Evolutionary conservation across 2,888 invertebrate genomes (phyloP).

Genomic region (Drosophila buzzatii): DNA sequence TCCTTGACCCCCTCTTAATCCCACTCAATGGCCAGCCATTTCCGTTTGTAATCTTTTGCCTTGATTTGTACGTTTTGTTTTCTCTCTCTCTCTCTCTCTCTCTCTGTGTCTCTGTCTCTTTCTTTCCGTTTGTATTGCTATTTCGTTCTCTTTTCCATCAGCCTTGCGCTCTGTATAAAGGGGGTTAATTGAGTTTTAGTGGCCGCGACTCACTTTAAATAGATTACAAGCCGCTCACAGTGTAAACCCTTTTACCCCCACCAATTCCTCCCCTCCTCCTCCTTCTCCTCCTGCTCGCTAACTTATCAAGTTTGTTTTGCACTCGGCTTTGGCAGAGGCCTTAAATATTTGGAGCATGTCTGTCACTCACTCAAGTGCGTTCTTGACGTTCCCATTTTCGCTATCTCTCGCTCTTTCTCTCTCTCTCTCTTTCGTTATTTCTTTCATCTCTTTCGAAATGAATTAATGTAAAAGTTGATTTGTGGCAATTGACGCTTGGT

Average conservation of each 20-base stretch:
- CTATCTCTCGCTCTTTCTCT: neutral
- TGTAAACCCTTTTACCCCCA: neutral
- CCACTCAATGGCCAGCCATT: conserved; percentile 54
- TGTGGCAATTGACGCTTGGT: conserved; percentile 72
- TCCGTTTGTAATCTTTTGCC: conserved; percentile 77
- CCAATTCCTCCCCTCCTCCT: too few species aligned
- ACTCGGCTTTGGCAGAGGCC: conserved; percentile 45
- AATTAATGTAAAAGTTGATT: conserved; percentile 78
- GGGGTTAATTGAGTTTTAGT: conserved; percentile 83
- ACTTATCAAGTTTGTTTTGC: conserved; percentile 66
- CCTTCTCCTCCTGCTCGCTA: neutral
- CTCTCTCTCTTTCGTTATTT: neutral
- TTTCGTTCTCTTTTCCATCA: conserved; percentile 39
- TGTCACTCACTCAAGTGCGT: conserved; percentile 55
- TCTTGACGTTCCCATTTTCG: conserved; percentile 12
- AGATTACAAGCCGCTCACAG: conserved; percentile 68
- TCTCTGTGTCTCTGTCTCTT: conserved; percentile 17
- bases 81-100: conserved; percentile 15
- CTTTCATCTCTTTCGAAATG: conserved; percentile 56
- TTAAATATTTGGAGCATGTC: conserved; percentile 71
- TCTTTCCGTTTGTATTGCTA: conserved; percentile 24
- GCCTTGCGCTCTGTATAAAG: conserved; percentile 63
- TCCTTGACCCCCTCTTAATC: too few species aligned
- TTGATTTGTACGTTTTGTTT: conserved; percentile 62
- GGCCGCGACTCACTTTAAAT: conserved; percentile 78